A percentile compares a stretch with the other conserved stretches of the same genome.
phyloP scores from a whole-genome alignment of 2,888 invertebrate genomes.

The Glaucopsyche alexis region DNA sequence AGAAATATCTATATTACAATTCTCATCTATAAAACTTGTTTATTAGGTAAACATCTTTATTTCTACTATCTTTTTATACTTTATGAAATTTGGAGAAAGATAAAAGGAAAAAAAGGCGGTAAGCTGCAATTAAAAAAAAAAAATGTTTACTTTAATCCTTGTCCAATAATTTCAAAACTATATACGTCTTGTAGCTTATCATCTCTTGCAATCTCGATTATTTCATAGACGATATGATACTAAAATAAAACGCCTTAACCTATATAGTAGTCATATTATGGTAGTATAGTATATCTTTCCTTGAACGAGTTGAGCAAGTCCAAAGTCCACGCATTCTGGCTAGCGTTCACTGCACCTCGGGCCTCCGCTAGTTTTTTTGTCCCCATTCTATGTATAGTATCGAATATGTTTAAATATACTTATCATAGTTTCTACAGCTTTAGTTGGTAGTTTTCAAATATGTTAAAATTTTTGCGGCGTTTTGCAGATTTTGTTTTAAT shows the following conservation, averaged over 20 bases:
- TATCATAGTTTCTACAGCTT: not conserved
- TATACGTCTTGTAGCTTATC: not conserved
- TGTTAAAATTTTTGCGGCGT: not conserved
- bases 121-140: no score
- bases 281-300: constrained; percentile 44
- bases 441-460: not conserved
- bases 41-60: no score
- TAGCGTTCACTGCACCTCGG: constrained; percentile 39
- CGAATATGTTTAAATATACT: not conserved
- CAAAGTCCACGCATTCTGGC: constrained; percentile 46
- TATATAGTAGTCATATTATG: not conserved
- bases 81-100: no score
- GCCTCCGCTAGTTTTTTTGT: constrained; percentile 29
- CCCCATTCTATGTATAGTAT: not conserved
- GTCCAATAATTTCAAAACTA: no score
- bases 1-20: not conserved
- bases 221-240: constrained; percentile 6
- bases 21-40: not conserved
- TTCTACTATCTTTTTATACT: no score
- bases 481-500: no score
- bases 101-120: no score
- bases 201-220: not conserved
- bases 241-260: constrained; percentile 42
- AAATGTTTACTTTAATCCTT: no score
- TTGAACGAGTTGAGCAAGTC: constrained; percentile 41